phyloP scores from a whole-genome alignment of 2,113 vertebrate species.

The Dromas ardeola region DNA sequence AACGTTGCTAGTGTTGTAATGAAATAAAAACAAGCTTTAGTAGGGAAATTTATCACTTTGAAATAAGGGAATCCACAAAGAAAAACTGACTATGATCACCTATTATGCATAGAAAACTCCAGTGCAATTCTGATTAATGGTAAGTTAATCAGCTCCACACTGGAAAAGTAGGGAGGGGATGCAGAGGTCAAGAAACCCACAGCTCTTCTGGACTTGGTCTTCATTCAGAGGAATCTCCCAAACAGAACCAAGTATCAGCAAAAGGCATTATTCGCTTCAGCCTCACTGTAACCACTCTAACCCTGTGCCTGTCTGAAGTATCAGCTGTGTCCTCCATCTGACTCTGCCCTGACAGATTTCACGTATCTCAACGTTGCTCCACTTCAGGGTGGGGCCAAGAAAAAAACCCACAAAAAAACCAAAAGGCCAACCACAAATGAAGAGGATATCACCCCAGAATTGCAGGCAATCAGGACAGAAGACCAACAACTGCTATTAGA shows the following conservation, averaged over 20 bases:
- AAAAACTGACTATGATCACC: background rate
- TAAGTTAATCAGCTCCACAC: background rate
- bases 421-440: background rate
- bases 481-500: background rate
- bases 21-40: background rate
- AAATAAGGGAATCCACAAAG: background rate
- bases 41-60: background rate
- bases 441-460: background rate
- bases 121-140: background rate
- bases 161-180: background rate
- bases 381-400: background rate
- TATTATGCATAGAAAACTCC: background rate
- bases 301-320: background rate
- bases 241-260: background rate
- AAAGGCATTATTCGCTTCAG: background rate
- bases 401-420: background rate
- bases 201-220: background rate
- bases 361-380: background rate
- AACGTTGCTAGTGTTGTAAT: background rate
- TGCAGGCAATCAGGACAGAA: background rate
- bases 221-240: background rate
- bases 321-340: background rate
- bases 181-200: background rate
- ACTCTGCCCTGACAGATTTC: background rate
- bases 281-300: background rate